Base-by-base conservation (phyloP, 2,888 invertebrate genomes). In the Endotricha flammealis region DNA sequence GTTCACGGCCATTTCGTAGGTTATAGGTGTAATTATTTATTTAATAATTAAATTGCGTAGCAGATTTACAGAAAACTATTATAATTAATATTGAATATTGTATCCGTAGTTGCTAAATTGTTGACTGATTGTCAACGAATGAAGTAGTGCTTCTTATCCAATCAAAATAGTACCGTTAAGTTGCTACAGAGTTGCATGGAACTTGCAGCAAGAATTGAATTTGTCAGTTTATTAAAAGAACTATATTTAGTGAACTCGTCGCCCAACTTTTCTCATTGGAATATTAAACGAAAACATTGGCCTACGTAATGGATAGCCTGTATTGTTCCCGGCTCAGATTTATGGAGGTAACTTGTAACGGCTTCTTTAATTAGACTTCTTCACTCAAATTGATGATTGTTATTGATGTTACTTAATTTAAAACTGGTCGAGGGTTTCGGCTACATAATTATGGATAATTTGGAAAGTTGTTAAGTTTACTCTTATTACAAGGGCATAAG, bases 311-410 rank as follows among this genome's bases (percentile, higher is more conserved):
- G 75, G 68, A 83, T 82, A 80, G 78, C 73, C 64, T 70, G 77
- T 83, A 83, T 82, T 85, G 83, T 82, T 81, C 71, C 64, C 67
- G 60, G 64, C 60, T 66, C 81, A 81, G 82, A 86, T 86, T 86
- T 85, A 86, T 85, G 79, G 82, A 78, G 79, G 82, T 78, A 81
- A 85, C 82, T 86, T 83, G 80, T 82, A 81, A 83, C 77, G 80
- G 81, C 81, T 82, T 82, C 82, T 83, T 83, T 81, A 83, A 86
- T 85, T 83, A 85, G 71, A 82, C 74, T 79, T 79, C 77, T 81
- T 80, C 70, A 78, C 70, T 76, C 75, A 81, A 82, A 80, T 83
- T 82, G 76, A 82, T 80, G 78, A 79, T 79, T 80, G 80, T 80
- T 76, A 74, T 75, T 80, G 79, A 81, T 79, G 78, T 72, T 64